Conservation (phyloP, 1,140 invertebrate genomes). For the Drosophila pachea region DNA sequence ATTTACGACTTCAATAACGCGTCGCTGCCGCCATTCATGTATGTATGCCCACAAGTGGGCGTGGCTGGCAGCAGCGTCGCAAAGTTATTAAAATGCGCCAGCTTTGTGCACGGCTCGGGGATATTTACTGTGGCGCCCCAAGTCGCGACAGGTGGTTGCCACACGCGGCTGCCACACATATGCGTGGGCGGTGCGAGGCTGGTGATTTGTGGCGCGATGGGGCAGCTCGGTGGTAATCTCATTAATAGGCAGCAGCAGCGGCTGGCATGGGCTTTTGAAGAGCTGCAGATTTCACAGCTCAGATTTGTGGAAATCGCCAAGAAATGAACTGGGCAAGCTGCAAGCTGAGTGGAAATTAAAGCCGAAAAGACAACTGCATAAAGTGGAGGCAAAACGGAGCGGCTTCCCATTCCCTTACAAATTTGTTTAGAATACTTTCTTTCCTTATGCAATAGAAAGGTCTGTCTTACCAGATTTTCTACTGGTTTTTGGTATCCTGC, state of each 20-base stretch:
- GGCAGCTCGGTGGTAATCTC: constrained; percentile 25
- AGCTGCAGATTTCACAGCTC: not conserved
- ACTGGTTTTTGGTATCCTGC: not conserved
- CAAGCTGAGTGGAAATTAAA: no score
- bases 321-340: no score
- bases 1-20: constrained; percentile 75
- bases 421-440: not conserved
- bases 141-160: constrained; percentile 71
- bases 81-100: constrained; percentile 75
- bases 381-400: no score
- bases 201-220: no score
- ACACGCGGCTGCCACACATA: constrained; percentile 29
- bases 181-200: not conserved
- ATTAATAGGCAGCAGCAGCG: constrained; percentile 29
- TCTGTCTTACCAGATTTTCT: no score
- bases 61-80: constrained; percentile 25
- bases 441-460: no score
- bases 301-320: not conserved
- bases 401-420: no score
- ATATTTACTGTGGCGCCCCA: constrained; percentile 31
- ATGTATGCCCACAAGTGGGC: constrained; percentile 14
- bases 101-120: constrained; percentile 39
- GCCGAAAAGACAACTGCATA: no score
- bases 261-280: constrained; percentile 2
- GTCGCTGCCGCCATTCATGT: constrained; percentile 40